Conservation (phyloP, 2,113 vertebrate genomes). For the Limanda limanda region DNA sequence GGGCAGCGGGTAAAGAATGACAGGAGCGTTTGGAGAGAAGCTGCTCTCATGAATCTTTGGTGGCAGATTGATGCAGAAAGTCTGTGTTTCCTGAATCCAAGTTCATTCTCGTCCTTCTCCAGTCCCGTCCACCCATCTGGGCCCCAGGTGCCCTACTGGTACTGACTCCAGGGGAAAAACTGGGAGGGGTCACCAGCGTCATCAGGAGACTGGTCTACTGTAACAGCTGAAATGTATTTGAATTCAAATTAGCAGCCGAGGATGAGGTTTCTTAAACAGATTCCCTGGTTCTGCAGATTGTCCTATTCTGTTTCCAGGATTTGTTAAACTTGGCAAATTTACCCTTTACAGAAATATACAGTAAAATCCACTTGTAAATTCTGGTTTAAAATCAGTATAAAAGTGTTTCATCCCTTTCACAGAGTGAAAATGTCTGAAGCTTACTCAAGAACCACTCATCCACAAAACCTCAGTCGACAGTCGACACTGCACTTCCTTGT, state of each 20-base stretch:
- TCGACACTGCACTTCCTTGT: too few species aligned
- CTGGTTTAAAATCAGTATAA: not conserved
- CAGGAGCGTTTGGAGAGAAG: slow-evolving; percentile 39
- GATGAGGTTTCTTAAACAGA: not conserved
- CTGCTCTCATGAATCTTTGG: slow-evolving; percentile 51
- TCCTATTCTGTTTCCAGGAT: too few species aligned
- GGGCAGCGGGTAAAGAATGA: slow-evolving; percentile 31
- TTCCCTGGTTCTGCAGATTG: not conserved
- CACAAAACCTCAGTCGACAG: too few species aligned
- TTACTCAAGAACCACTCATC: not conserved
- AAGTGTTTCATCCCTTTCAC: not conserved
- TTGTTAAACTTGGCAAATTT: too few species aligned
- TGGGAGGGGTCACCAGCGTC: slow-evolving; percentile 7
- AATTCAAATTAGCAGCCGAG: not conserved
- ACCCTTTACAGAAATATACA: not conserved
- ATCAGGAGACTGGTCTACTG: not conserved
- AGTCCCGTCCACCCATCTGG: slow-evolving; percentile 64
- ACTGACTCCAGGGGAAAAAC: slow-evolving; percentile 4
- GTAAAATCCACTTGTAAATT: not conserved
- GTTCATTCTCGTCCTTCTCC: slow-evolving; percentile 14
- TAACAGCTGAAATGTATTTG: not conserved
- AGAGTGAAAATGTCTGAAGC: not conserved
- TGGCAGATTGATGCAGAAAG: slow-evolving; percentile 55
- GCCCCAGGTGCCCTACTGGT: slow-evolving; percentile 61
- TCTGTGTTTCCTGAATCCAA: slow-evolving; percentile 39